Evolutionary conservation across 2,888 invertebrate genomes (phyloP), one percentile per base, ranked within the genome.

Genomic region (Andrena minutula): DNA sequence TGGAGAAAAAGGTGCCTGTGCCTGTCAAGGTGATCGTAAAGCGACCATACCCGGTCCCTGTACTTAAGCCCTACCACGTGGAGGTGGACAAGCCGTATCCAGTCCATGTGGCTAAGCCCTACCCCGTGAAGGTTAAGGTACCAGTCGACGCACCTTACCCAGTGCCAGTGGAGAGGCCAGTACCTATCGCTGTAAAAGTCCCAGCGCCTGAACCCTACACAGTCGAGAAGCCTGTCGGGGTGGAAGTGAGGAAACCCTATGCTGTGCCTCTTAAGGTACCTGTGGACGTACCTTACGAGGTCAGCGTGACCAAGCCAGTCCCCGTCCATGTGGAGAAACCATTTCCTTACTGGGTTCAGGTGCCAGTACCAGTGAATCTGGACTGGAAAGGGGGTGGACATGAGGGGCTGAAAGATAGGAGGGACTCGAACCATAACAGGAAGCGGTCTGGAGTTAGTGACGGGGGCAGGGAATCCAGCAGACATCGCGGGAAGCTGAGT

Each of bases 1-100:
- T 97, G 32, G 96, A 96, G 92, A 97, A 96, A 91, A 95, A 95
- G 86, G 94, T 97, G 58, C 96, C 96, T 85, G 96, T 96, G 90
- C 96, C 96, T 82, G 97, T 97, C 0, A 95, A 96, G 88, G 96
- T 97, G 1, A 95, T 94, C 66, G 95, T 96, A 16, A 96, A 97
- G 90, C 95, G 77, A 20, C 86, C 82, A 0, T 88, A 88, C 4
- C 72, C 83, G 7, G 83, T 88, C 0, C 73, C 85, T 2, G 82
- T 88, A 12, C 81, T 80, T 0, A 96, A 96, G 92, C 96, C 96
- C 2, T 95, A 96, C 70, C 96, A 97, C 1, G 96, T 96, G 0
- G 96, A 95, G 68, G 96, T 97, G 0, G 96, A 96, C 89, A 97
- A 97, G 92, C 96, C 95, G 75, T 96, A 97, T 75, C 97, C 83